Conservation (phyloP, 2,888 invertebrate genomes). For the Eupithecia pulchellata region DNA sequence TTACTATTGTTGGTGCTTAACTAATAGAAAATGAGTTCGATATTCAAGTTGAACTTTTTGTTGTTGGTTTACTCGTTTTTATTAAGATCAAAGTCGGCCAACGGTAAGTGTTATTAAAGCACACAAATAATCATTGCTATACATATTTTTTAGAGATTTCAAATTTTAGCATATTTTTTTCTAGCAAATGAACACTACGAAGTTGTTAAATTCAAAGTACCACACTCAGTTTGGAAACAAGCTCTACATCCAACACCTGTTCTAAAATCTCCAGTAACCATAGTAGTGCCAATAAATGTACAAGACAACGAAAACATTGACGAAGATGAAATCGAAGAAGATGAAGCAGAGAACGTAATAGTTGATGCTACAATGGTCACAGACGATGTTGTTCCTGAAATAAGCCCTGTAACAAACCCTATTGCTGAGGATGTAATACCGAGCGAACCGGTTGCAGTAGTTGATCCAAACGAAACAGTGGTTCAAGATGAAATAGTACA, state of each 20-base stretch:
- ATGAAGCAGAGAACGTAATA: slow-evolving; percentile 49
- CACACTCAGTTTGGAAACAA: slow-evolving; percentile 67
- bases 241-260: slow-evolving; percentile 72
- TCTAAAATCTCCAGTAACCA: slow-evolving; percentile 73
- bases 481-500: slow-evolving; percentile 56
- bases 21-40: slow-evolving; percentile 47
- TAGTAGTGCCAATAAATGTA: slow-evolving; percentile 74
- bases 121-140: background rate
- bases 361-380: slow-evolving; percentile 45
- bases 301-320: slow-evolving; percentile 59
- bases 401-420: slow-evolving; percentile 42
- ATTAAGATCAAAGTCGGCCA: slow-evolving; percentile 43
- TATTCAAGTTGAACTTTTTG: slow-evolving; percentile 48
- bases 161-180: slow-evolving; percentile 19
- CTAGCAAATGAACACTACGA: slow-evolving; percentile 61
- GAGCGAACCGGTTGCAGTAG: slow-evolving; percentile 45
- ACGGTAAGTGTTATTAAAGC: slow-evolving; percentile 50
- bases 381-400: slow-evolving; percentile 43
- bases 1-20: slow-evolving; percentile 38
- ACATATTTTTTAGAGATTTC: background rate
- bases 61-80: slow-evolving; percentile 47
- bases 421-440: slow-evolving; percentile 44
- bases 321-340: slow-evolving; percentile 53
- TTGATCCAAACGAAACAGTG: slow-evolving; percentile 54
- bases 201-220: slow-evolving; percentile 68